Evolutionary conservation across 2,797 vertebrate species (phyloP).

Genomic region (Xiphophorus birchmanni): DNA sequence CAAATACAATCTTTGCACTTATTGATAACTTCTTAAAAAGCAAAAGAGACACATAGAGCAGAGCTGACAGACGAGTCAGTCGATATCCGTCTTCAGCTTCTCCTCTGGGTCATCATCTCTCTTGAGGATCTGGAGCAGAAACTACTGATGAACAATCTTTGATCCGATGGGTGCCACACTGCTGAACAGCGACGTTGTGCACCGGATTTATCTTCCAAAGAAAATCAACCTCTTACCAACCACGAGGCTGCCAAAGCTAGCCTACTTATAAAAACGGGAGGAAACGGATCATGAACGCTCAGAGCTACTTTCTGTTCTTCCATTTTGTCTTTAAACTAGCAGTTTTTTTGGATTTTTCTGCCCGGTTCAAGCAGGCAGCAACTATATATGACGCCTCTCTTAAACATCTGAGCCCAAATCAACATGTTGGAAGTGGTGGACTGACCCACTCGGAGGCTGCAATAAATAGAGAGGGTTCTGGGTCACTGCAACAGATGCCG

Average conservation of each 20-base stretch:
- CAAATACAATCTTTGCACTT: background rate
- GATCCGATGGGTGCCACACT: background rate
- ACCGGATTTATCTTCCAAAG: no score
- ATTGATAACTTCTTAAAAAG: background rate
- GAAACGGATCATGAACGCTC: background rate
- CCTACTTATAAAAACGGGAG: background rate
- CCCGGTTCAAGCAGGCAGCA: background rate
- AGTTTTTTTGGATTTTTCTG: background rate
- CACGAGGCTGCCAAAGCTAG: background rate
- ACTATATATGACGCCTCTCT: background rate
- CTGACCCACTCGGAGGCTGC: conserved; percentile 21
- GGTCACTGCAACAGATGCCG: conserved; percentile 25
- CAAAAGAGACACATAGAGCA: background rate
- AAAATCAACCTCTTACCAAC: background rate
- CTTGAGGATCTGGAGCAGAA: background rate
- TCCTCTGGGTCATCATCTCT: background rate
- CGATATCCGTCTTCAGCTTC: background rate
- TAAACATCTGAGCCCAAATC: background rate
- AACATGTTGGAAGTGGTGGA: background rate
- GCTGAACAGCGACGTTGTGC: background rate
- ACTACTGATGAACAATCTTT: background rate
- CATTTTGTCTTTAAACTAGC: background rate
- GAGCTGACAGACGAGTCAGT: background rate
- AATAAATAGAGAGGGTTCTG: conserved; percentile 2
- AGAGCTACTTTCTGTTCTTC: background rate